Evolutionary conservation across 2,888 invertebrate species (phyloP).

Genomic region (Lissocephala sabroskyi): DNA sequence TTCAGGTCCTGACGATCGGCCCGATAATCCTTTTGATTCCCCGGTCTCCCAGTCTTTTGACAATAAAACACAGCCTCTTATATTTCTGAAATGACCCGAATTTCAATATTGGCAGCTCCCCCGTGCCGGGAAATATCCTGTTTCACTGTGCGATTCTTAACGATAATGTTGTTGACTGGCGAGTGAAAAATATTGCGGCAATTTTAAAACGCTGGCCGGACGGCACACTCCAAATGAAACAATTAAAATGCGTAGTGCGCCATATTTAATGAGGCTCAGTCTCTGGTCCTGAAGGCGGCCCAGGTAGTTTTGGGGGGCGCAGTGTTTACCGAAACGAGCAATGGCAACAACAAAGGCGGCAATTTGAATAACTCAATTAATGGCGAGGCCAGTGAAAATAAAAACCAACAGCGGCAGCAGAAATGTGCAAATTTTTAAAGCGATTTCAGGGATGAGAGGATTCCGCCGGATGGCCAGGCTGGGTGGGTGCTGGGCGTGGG

Average conservation of each 20-base stretch:
- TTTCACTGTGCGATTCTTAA: neutral
- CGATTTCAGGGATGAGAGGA: conserved; percentile 6
- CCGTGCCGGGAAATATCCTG: too few relatives aligned
- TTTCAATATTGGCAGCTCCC: too few relatives aligned
- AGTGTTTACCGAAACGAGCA: conserved; percentile 18
- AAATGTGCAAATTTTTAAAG: conserved; percentile 10
- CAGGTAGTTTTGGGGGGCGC: conserved; percentile 9
- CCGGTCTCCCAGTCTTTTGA: too few relatives aligned
- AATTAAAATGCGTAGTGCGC: conserved; percentile 38
- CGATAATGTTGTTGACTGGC: conserved; percentile 5
- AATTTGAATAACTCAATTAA: conserved; percentile 41
- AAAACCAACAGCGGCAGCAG: conserved; percentile 10
- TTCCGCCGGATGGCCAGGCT: neutral
- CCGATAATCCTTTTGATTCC: too few relatives aligned
- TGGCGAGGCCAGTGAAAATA: conserved; percentile 18
- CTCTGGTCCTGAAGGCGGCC: neutral
- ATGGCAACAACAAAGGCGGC: too few relatives aligned
- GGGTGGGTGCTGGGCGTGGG: neutral
- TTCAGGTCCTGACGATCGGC: too few relatives aligned
- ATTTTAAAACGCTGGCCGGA: conserved; percentile 11
- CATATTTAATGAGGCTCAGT: conserved; percentile 2
- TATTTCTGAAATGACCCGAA: too few relatives aligned
- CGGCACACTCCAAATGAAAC: conserved; percentile 29
- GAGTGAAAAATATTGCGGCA: neutral
- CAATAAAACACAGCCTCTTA: too few relatives aligned